Evolutionary conservation across 92 coral and sea anemone genomes (phyloP).

Genomic region (Palythoa grandis): DNA sequence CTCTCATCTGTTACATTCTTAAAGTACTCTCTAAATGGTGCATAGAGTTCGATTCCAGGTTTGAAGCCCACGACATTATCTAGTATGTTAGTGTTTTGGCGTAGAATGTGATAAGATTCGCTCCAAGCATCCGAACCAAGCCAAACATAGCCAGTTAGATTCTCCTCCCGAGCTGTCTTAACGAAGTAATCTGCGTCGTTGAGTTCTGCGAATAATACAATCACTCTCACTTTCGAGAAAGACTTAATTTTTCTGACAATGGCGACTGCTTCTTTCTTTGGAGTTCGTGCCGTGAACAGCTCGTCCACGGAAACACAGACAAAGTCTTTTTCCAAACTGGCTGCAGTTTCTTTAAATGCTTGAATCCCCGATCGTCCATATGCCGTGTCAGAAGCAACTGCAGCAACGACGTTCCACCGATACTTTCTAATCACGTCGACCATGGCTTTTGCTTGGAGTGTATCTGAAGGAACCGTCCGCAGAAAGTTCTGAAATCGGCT

Average conservation of each 20-base stretch:
- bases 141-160: slow-evolving; percentile 75
- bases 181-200: slow-evolving; percentile 75
- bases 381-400: slow-evolving; percentile 80
- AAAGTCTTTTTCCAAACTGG: slow-evolving; percentile 33
- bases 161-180: slow-evolving; percentile 59
- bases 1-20: slow-evolving; percentile 55
- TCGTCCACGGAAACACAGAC: slow-evolving; percentile 71
- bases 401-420: slow-evolving; percentile 70
- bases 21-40: slow-evolving; percentile 62
- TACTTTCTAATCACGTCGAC: slow-evolving; percentile 59
- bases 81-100: slow-evolving; percentile 55
- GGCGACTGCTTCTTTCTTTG: slow-evolving; percentile 38
- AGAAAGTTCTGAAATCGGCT: slow-evolving; percentile 74
- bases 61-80: slow-evolving; percentile 59
- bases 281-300: slow-evolving; percentile 68
- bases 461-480: slow-evolving; percentile 87
- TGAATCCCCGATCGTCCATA: slow-evolving; percentile 83
- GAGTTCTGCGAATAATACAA: slow-evolving; percentile 73
- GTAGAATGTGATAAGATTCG: slow-evolving; percentile 57
- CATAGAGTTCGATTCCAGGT: slow-evolving; percentile 50
- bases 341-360: slow-evolving; percentile 63
- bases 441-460: slow-evolving; percentile 73
- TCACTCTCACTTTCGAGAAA: slow-evolving; percentile 67
- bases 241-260: slow-evolving; percentile 51
- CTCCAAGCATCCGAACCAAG: slow-evolving; percentile 80